phyloP scores from a whole-genome alignment of 2,113 vertebrate species.

The Aegypius monachus region DNA sequence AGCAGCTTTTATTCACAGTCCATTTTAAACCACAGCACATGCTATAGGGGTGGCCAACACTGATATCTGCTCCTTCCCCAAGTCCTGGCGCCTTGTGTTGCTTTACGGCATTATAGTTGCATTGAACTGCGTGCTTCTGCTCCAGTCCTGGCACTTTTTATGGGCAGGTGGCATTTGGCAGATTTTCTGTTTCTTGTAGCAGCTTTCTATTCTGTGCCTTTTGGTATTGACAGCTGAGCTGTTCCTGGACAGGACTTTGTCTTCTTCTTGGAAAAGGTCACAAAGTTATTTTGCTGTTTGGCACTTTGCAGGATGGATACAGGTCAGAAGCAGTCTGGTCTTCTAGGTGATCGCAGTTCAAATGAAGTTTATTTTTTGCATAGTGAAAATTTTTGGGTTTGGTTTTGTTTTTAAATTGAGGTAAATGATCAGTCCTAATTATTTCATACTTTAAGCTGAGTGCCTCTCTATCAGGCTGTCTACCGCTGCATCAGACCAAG shows the following conservation, averaged over 20 bases:
- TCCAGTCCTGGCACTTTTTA: background rate
- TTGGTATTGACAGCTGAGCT: background rate
- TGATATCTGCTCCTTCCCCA: background rate
- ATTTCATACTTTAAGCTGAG: background rate
- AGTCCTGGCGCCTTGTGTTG: background rate
- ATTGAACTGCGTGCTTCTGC: background rate
- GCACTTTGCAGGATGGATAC: background rate
- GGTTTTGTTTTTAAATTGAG: background rate
- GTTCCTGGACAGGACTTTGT: background rate
- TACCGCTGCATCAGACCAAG: background rate
- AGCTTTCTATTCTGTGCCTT: rapidly evolving
- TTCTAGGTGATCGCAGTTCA: background rate
- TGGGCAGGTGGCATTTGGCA: background rate
- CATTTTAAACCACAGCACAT: background rate
- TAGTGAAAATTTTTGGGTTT: background rate
- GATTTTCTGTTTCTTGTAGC: background rate
- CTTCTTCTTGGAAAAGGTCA: background rate
- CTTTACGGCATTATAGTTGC: background rate
- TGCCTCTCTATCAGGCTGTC: background rate
- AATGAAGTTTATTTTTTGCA: background rate
- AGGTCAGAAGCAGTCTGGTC: background rate
- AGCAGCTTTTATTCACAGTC: background rate
- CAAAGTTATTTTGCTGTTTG: background rate
- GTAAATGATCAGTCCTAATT: background rate
- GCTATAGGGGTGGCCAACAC: background rate